phyloP scores from a whole-genome alignment of 2,113 vertebrate species.

The Greenwoodochromis staneri region DNA sequence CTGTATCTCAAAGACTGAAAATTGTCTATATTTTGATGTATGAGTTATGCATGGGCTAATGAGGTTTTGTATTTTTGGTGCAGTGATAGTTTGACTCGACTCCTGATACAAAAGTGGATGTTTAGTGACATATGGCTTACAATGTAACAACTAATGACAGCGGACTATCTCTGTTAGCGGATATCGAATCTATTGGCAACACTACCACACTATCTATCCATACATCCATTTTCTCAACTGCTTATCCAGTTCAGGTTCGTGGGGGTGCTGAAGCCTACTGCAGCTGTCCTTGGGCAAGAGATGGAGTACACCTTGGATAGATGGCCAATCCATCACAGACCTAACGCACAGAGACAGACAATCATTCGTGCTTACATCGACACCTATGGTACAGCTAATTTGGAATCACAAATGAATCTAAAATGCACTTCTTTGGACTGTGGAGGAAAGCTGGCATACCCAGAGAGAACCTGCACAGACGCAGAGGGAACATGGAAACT shows the following conservation, averaged over 20 bases:
- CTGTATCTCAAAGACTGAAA: background rate
- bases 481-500: background rate
- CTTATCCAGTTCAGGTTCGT: background rate
- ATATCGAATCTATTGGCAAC: background rate
- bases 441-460: background rate
- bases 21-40: background rate
- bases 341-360: background rate
- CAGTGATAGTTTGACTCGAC: background rate
- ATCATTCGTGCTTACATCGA: background rate
- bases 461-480: background rate
- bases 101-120: background rate
- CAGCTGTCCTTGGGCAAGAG: background rate
- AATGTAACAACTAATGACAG: background rate
- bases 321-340: background rate
- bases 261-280: background rate
- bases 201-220: background rate
- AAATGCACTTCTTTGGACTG: background rate
- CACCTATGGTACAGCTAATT: background rate
- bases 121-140: background rate
- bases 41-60: too few relatives aligned
- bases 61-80: background rate
- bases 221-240: background rate
- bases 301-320: background rate
- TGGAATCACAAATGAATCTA: background rate
- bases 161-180: background rate